A percentile compares a stretch with the other conserved stretches of the same genome.
These are phyloP conservation scores for Lepidothrix coronata DNA, from an alignment of 2,113 vertebrate genomes.

Conservation along the genomic window DNA sequence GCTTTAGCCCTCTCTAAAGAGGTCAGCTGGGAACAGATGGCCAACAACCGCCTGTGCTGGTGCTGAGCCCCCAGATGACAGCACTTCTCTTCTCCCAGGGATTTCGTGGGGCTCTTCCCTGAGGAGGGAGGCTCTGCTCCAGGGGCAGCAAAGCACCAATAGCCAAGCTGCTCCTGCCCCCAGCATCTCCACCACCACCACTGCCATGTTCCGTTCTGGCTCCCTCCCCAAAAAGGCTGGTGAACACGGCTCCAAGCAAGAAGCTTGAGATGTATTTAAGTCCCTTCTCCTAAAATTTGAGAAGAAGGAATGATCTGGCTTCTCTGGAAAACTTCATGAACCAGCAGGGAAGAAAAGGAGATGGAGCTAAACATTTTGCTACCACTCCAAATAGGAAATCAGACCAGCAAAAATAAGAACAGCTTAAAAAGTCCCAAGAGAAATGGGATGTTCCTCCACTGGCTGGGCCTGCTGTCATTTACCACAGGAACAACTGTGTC, in stretches of 20 bases:
- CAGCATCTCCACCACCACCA: background rate
- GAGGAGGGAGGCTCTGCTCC: background rate
- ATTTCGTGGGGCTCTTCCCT: background rate
- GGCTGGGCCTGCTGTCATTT: background rate
- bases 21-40: slow-evolving; percentile 47
- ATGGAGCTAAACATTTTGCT: background rate
- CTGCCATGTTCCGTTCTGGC: accelerated
- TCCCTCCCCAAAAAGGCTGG: background rate
- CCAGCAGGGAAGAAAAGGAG: background rate
- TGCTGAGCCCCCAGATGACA: background rate
- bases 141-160: background rate
- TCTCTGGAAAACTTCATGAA: background rate
- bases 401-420: background rate
- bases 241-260: too few species aligned
- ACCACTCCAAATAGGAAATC: background rate
- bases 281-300: background rate
- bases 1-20: slow-evolving; percentile 15
- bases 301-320: background rate
- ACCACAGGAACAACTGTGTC: background rate
- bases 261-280: background rate
- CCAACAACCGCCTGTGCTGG: background rate
- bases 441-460: background rate
- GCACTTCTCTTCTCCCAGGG: background rate
- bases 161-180: background rate
- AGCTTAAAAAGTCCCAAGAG: background rate